These are phyloP conservation scores for Polyploca ridens DNA, from an alignment of 2,888 invertebrate species.

Conservation along the genomic window DNA sequence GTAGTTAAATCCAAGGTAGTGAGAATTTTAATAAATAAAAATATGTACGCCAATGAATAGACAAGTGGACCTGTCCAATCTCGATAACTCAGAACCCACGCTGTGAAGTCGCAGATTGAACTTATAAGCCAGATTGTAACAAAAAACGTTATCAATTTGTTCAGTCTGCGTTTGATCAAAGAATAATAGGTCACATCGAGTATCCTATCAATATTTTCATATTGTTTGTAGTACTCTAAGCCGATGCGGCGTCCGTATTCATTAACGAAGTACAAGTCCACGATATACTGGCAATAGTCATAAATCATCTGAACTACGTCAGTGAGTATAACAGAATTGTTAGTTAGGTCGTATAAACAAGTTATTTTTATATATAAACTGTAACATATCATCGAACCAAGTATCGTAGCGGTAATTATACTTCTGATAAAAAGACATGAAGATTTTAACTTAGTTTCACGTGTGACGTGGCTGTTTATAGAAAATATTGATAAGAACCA, in stretches of 20 bases:
- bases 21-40: conserved; percentile 64
- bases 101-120: conserved; percentile 50
- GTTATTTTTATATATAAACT: conserved; percentile 55
- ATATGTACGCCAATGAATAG: conserved; percentile 55
- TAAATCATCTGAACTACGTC: conserved; percentile 59
- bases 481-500: conserved; percentile 55
- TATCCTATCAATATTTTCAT: conserved; percentile 55
- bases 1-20: conserved; percentile 62
- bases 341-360: conserved; percentile 40
- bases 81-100: conserved; percentile 51
- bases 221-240: conserved; percentile 59
- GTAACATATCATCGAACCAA: conserved; percentile 43
- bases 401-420: conserved; percentile 28
- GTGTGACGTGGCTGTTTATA: conserved; percentile 41
- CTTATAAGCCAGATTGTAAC: conserved; percentile 48
- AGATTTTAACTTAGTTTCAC: conserved; percentile 20
- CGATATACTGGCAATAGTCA: conserved; percentile 58
- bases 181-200: conserved; percentile 46
- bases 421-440: conserved; percentile 28
- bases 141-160: conserved; percentile 44
- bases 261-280: conserved; percentile 61
- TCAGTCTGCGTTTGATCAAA: conserved; percentile 43
- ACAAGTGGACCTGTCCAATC: conserved; percentile 45
- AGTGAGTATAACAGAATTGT: conserved; percentile 56
- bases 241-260: conserved; percentile 59